A percentile compares a stretch with the other conserved stretches of the same genome.
Conservation (phyloP, 2,888 invertebrate species). For the Coelinius sp. region DNA sequence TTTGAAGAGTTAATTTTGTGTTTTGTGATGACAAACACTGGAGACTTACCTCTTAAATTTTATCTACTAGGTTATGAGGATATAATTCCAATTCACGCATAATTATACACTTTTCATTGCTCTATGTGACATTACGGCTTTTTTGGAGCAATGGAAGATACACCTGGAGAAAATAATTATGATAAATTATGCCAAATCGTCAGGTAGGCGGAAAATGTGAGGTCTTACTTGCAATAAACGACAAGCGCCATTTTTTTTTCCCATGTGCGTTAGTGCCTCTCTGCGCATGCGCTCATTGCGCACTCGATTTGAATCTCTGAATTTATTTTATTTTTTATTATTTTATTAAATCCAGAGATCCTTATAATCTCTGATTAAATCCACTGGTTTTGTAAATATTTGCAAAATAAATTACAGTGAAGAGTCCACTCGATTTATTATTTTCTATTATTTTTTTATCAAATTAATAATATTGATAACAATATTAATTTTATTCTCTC, state of each 20-base stretch:
- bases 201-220: background rate
- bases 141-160: background rate
- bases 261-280: background rate
- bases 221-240: background rate
- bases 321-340: no score
- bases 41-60: background rate
- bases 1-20: background rate
- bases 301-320: no score
- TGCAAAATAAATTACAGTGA: no score
- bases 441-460: no score
- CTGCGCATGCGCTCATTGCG: background rate
- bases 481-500: no score
- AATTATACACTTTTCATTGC: background rate
- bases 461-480: no score
- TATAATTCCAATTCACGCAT: background rate
- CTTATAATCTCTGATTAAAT: no score
- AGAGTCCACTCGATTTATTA: no score
- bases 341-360: no score
- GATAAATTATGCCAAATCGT: constrained; percentile 18
- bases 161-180: background rate
- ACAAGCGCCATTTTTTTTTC: background rate
- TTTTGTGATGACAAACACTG: background rate
- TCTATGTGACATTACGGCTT: no score
- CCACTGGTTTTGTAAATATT: no score
- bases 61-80: background rate